Conservation (phyloP, 2,797 vertebrate species). For the Chelon labrosus region DNA sequence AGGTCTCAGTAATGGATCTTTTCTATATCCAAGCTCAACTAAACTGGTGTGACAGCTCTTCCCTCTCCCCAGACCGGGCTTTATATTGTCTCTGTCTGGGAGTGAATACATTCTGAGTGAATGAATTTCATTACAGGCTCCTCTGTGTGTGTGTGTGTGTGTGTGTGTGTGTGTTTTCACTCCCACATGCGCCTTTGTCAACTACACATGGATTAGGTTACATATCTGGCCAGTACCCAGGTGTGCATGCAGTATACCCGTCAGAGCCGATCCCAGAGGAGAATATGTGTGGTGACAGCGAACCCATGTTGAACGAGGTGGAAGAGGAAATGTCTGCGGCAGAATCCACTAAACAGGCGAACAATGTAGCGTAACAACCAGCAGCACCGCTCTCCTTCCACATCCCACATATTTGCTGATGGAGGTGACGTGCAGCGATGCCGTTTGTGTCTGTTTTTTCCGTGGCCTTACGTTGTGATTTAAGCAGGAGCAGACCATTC, state of each 20-base stretch:
- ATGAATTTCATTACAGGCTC: slow-evolving; percentile 66
- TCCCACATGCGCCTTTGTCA: slow-evolving; percentile 15
- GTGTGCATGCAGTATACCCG: slow-evolving; percentile 35
- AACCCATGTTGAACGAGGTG: slow-evolving; percentile 22
- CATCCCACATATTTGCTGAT: slow-evolving; percentile 31
- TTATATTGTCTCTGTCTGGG: slow-evolving; percentile 61
- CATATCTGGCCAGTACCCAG: slow-evolving; percentile 50
- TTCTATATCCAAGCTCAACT: slow-evolving; percentile 62
- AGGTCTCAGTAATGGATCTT: slow-evolving; percentile 77
- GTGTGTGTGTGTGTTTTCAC: slow-evolving; percentile 19
- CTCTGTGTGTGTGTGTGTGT: slow-evolving; percentile 28
- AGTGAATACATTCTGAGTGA: slow-evolving; percentile 61
- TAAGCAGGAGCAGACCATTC: slow-evolving; percentile 58
- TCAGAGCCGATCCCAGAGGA: slow-evolving; percentile 39
- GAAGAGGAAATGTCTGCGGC: slow-evolving; percentile 13
- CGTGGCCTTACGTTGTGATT: slow-evolving; percentile 47
- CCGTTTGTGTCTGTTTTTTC: slow-evolving; percentile 46
- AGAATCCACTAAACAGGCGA: slow-evolving; percentile 49
- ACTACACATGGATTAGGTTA: slow-evolving; percentile 33
- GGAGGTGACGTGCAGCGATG: slow-evolving; percentile 18
- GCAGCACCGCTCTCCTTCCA: neutral
- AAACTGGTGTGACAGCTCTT: slow-evolving; percentile 77
- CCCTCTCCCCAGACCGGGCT: slow-evolving; percentile 51
- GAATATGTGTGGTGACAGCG: neutral
- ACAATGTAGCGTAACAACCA: slow-evolving; percentile 27